A percentile compares a stretch with the other conserved stretches of the same genome.
phyloP scores from a whole-genome alignment of 2,888 invertebrate genomes.

The Drosophila merina region DNA sequence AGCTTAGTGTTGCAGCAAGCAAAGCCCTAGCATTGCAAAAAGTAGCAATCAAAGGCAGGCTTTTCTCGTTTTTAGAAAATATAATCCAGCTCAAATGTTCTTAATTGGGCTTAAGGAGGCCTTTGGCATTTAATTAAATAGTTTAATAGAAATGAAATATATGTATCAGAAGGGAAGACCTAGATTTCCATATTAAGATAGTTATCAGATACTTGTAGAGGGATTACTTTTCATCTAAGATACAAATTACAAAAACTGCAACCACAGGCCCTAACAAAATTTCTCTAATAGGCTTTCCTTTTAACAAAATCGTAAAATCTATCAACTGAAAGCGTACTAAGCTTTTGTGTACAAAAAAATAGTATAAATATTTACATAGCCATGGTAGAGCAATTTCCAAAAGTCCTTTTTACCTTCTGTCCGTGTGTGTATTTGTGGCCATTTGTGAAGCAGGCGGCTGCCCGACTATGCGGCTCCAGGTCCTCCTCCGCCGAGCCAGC shows the following conservation, averaged over 20 bases:
- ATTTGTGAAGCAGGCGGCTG: constrained; percentile 82
- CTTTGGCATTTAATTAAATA: background rate
- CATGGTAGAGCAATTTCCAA: background rate
- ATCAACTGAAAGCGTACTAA: background rate
- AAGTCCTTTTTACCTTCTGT: constrained; percentile 81
- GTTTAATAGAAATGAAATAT: background rate
- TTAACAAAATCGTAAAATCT: background rate
- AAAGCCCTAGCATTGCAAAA: background rate
- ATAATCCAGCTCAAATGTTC: background rate
- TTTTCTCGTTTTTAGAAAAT: background rate
- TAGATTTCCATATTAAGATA: too few relatives aligned
- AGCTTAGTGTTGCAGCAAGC: constrained; percentile 14
- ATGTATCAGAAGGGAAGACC: background rate
- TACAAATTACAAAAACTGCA: too few relatives aligned
- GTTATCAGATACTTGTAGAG: too few relatives aligned
- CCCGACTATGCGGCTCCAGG: constrained; percentile 80
- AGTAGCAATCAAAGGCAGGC: background rate
- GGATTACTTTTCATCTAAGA: too few relatives aligned
- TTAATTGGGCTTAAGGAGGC: background rate
- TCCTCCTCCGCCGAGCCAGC: constrained; percentile 60
- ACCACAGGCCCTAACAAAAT: too few relatives aligned
- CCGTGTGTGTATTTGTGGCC: constrained; percentile 83
- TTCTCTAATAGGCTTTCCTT: too few relatives aligned
- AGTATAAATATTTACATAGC: background rate
- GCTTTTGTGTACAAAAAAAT: background rate